A percentile compares a stretch with the other conserved stretches of the same genome.
Conservation (phyloP, 2,888 invertebrate genomes). For the Dyspetes luteomarginatus region DNA sequence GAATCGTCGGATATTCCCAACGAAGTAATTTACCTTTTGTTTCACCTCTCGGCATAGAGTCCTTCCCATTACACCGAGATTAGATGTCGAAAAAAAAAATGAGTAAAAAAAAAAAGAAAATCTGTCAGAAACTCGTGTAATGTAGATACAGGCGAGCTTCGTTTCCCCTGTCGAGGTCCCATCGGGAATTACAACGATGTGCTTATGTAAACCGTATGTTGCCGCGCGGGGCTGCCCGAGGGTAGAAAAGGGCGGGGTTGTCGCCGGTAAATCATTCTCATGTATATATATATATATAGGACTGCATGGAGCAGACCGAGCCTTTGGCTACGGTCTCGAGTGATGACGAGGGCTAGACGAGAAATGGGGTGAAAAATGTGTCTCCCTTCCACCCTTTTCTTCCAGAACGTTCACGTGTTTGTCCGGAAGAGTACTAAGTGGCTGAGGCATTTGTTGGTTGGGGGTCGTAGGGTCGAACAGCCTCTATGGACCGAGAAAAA, state of each 20-base stretch:
- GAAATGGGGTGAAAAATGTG: constrained; percentile 8
- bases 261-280: constrained; percentile 76
- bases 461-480: constrained; percentile 34
- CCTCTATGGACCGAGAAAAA: constrained; percentile 5
- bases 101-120: constrained; percentile 18
- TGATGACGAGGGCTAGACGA: constrained; percentile 44
- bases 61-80: background rate
- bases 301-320: background rate
- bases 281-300: constrained; percentile 57
- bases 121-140: constrained; percentile 33
- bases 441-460: constrained; percentile 63
- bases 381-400: constrained; percentile 35
- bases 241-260: constrained; percentile 49
- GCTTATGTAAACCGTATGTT: constrained; percentile 77
- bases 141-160: constrained; percentile 58
- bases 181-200: constrained; percentile 73
- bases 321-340: constrained; percentile 31
- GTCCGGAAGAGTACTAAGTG: constrained; percentile 75
- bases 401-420: constrained; percentile 64
- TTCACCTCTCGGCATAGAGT: background rate
- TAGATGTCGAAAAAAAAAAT: constrained; percentile 1
- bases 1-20: background rate
- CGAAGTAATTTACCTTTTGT: constrained; percentile 2
- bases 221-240: constrained; percentile 65
- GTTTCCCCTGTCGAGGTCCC: constrained; percentile 60